These are phyloP conservation scores for Lordiphosa fenestrarum DNA, from an alignment of 2,888 invertebrate genomes.

Conservation along the genomic window DNA sequence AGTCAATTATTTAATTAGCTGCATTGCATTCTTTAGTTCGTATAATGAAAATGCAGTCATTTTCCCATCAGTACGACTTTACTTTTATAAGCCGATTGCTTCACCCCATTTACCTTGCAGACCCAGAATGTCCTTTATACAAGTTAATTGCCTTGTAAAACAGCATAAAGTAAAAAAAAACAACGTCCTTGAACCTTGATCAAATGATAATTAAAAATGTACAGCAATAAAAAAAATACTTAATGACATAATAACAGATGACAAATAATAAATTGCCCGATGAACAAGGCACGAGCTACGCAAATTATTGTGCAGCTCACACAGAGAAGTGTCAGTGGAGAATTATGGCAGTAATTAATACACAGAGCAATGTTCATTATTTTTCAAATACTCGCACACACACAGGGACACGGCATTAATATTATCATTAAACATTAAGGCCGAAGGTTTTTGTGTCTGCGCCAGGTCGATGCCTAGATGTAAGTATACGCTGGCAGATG, in stretches of 20 bases:
- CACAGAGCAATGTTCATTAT: constrained; percentile 63
- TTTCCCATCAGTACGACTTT: not conserved
- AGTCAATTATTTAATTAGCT: constrained; percentile 7
- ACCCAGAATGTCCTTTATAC: constrained; percentile 18
- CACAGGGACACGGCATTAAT: constrained; percentile 25
- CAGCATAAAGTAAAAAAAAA: constrained; percentile 38
- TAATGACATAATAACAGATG: constrained; percentile 74
- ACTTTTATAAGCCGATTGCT: not conserved
- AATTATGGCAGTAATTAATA: constrained; percentile 72
- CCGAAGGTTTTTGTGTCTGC: constrained; percentile 8
- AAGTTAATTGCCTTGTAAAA: constrained; percentile 65
- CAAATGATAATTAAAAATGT: constrained; percentile 71
- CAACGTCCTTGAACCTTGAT: constrained; percentile 40
- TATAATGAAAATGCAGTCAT: not conserved
- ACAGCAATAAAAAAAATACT: constrained; percentile 50
- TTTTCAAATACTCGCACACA: constrained; percentile 25
- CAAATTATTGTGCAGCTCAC: constrained; percentile 48
- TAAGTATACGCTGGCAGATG: constrained; percentile 26
- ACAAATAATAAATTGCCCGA: constrained; percentile 70
- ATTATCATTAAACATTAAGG: constrained; percentile 50
- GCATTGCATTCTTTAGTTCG: not conserved
- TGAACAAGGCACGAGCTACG: constrained; percentile 41
- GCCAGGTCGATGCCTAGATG: constrained; percentile 24
- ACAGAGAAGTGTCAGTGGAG: constrained; percentile 34
- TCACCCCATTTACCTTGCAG: not conserved